A percentile compares a stretch with the other conserved stretches of the same genome.
These are phyloP conservation scores for Oedothorax gibbosus DNA, from an alignment of 1,140 invertebrate species.

Conservation along the genomic window DNA sequence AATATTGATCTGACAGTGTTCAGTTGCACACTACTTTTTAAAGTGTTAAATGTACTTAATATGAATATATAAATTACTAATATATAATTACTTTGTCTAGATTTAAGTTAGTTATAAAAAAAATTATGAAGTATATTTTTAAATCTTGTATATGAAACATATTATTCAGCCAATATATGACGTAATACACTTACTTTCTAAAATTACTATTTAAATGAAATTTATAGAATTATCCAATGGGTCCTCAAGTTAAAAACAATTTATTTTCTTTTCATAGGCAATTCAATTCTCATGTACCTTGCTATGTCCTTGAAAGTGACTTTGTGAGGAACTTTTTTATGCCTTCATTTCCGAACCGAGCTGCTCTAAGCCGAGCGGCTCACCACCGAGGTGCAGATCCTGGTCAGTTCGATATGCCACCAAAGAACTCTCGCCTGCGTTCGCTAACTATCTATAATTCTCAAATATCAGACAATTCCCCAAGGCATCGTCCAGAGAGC, in stretches of 20 bases:
- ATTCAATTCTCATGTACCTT: slow-evolving; percentile 39
- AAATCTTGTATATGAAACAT: too few species aligned
- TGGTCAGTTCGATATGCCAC: slow-evolving; percentile 6
- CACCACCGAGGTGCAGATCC: slow-evolving; percentile 12
- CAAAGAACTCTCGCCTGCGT: slow-evolving; percentile 41
- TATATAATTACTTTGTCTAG: too few species aligned
- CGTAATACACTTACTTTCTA: too few species aligned
- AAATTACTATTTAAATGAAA: too few species aligned
- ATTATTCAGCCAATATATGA: too few species aligned
- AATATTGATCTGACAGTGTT: not conserved
- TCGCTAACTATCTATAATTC: slow-evolving; percentile 61
- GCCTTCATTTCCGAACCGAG: slow-evolving; percentile 34
- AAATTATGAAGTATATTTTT: too few species aligned
- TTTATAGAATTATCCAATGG: too few species aligned
- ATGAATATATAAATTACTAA: too few species aligned
- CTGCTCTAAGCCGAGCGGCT: not conserved
- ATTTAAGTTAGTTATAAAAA: too few species aligned
- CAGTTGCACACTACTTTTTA: too few species aligned
- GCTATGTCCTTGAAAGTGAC: slow-evolving; percentile 48
- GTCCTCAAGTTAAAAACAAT: not conserved
- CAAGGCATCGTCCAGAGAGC: slow-evolving; percentile 43
- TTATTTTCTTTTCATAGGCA: slow-evolving; percentile 43
- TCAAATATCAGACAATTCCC: slow-evolving; percentile 48
- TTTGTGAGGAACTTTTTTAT: slow-evolving; percentile 54
- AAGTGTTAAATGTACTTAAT: too few species aligned